phyloP scores from a whole-genome alignment of 1,140 invertebrate species.

The Musca vetustissima region DNA sequence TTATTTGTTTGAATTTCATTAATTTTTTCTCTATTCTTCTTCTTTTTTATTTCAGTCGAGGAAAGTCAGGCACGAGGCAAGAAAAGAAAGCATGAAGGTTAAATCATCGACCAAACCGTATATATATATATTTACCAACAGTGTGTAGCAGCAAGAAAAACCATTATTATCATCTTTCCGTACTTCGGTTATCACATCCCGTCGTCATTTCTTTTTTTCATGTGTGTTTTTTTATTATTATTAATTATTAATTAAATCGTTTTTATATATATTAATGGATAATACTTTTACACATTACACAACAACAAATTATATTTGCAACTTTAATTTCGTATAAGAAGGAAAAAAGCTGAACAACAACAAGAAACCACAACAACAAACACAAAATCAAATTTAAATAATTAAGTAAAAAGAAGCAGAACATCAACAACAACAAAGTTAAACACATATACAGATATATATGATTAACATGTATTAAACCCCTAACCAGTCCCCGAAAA shows the following conservation, averaged over 20 bases:
- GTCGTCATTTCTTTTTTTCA: constrained; percentile 5
- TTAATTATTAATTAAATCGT: constrained; percentile 6
- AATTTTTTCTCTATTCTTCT: neutral
- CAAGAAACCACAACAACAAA: too few species aligned
- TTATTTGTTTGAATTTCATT: neutral
- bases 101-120: constrained; percentile 20
- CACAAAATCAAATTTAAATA: constrained; percentile 15
- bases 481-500: neutral
- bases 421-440: neutral
- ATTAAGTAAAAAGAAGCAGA: constrained; percentile 2
- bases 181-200: constrained; percentile 1
- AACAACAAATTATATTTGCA: constrained; percentile 13
- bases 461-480: neutral
- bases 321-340: constrained; percentile 21
- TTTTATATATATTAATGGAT: constrained; percentile 18
- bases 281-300: constrained; percentile 11
- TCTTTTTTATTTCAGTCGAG: constrained; percentile 34
- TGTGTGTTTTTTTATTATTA: neutral
- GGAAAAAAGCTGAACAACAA: constrained; percentile 10
- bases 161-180: too few species aligned
- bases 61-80: constrained; percentile 65
- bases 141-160: too few species aligned
- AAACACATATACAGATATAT: too few species aligned
- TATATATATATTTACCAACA: neutral
- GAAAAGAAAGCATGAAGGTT: constrained; percentile 70